Evolutionary conservation across 2,888 invertebrate species (phyloP), one percentile per base, ranked within the genome.

Genomic region (Allygus modestus): DNA sequence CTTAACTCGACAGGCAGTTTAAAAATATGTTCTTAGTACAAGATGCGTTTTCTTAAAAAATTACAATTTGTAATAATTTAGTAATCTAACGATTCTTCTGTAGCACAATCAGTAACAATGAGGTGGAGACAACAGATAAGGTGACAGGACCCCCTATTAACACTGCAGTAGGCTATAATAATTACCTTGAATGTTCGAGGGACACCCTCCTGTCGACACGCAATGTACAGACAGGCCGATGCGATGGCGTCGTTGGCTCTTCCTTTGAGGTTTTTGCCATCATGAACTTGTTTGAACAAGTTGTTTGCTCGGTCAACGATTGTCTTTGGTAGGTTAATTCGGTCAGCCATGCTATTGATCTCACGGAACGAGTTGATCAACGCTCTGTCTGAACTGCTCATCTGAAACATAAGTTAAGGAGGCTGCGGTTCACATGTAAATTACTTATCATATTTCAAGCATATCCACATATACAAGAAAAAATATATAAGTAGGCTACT

Each of bases 211-310:
- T 99, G 99, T 0, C 99, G 93, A 89, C 99, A 99, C 0, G 99
- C 99, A 86, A 99, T 99, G 90, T 99, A 99, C 37, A 99, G 92
- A 90, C 99, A 99, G 0, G 99, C 99, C 0, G 99, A 99, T 0
- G 99, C 98, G 88, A 99, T 99, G 0, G 99, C 99, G 90, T 99
- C 99, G 89, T 98, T 99, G 0, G 98, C 96, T 86, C 99, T 94
- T n/a, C 99, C 98, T 91, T 98, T 98, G 61, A 99, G 91, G 89
- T 97, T 97, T 91, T 98, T 97, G 0, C 98, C 98, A 90, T 99
- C 99, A 88, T 98, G 98, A 0, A 99, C 98, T 94, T 99, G 98
- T 91, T 99, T 99, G 90, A 99, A 99, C 83, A 99, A 92, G 90
- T 97, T 97, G 89, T 98, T 98, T 0, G 99, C 99, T 89, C 98